Evolutionary conservation across 2,888 invertebrate genomes (phyloP), one percentile per base, ranked within the genome.

Genomic region (Eudasyphora cyanicolor): DNA sequence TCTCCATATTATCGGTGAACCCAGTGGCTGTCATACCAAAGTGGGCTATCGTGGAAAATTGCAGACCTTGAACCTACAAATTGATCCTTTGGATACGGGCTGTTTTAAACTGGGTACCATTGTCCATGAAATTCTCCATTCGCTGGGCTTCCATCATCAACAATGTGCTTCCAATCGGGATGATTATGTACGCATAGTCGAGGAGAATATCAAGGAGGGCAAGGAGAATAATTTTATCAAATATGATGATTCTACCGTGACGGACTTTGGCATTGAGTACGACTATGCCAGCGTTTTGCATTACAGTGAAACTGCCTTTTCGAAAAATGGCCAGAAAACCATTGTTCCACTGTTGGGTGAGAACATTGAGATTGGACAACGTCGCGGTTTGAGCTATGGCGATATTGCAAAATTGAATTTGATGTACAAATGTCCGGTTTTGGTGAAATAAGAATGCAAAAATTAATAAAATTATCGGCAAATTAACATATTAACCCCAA

Each of bases 221-320:
- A 92, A 94, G 14, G 93, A 94, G 87, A 91, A 91, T 38, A 96
- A 96, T 92, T 96, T 96, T 90, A 93, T 93, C 70, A 96, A 95
- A 89, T 93, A 94, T 0, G 93, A 93, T 14, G 89, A 91, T 8
- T 91, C 92, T 10, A 91, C 90, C 14, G 93, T 94, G 0, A 93
- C 94, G 14, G 94, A 93, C 51, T 96, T 93, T 88, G 95, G 95
- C 3, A 93, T 95, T 35, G 90, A 93, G 0, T 96, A 96, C 88
- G 96, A 96, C 89, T 96, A 95, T 89, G 93, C 94, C 83, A 96
- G 96, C 86, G 95, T 96, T 2, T 95, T 96, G 95, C 96, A 96
- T 89, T 96, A 96, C 89, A 95, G 95, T 0, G 93, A 93, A 29
- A 93, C 92, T 17, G 96, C 96, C 0, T 96, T 96, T 91, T 95